Percentiles rank a stretch among this genome's conserved stretches.
Conservation (phyloP, 2,797 vertebrate genomes). For the Lagocephalus sceleratus region DNA sequence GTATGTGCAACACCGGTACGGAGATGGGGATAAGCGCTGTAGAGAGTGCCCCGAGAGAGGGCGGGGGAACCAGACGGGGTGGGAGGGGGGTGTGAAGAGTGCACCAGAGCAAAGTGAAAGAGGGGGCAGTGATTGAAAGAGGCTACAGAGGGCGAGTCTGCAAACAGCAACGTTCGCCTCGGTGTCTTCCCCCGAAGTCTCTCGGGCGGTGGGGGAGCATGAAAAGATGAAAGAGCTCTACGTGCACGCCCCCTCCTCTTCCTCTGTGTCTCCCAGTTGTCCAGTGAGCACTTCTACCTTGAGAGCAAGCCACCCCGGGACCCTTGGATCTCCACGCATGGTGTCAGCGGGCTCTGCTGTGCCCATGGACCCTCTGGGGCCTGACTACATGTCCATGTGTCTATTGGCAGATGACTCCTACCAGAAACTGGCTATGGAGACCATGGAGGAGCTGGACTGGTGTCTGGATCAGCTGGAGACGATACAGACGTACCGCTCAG, state of each 20-base stretch:
- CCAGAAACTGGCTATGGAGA: conserved; percentile 96
- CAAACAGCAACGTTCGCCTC: conserved; percentile 51
- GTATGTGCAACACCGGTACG: conserved; percentile 6
- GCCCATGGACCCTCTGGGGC: conserved; percentile 75
- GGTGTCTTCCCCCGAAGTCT: conserved; percentile 53
- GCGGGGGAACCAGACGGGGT: conserved; percentile 34
- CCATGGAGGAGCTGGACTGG: conserved; percentile 97
- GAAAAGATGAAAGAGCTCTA: conserved; percentile 84
- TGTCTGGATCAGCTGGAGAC: conserved; percentile 97
- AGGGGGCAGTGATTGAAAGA: conserved; percentile 47
- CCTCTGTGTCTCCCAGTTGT: conserved; percentile 52
- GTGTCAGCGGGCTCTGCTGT: conserved; percentile 39
- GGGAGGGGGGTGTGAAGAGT: conserved; percentile 48
- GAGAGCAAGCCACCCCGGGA: conserved; percentile 52
- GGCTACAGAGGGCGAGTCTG: conserved; percentile 38
- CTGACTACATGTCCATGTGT: conserved; percentile 89
- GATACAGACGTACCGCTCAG: conserved; percentile 96
- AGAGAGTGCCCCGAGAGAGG: conserved; percentile 30
- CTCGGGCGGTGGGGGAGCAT: conserved; percentile 45
- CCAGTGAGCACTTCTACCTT: conserved; percentile 44
- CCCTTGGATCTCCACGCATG: conserved; percentile 40
- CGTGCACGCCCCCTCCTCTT: conserved; percentile 69
- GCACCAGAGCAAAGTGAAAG: conserved; percentile 34
- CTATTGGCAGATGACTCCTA: conserved; percentile 96
- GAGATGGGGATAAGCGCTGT: not conserved